phyloP scores from a whole-genome alignment of 2,888 invertebrate genomes.

The Heteropelma amictum region DNA sequence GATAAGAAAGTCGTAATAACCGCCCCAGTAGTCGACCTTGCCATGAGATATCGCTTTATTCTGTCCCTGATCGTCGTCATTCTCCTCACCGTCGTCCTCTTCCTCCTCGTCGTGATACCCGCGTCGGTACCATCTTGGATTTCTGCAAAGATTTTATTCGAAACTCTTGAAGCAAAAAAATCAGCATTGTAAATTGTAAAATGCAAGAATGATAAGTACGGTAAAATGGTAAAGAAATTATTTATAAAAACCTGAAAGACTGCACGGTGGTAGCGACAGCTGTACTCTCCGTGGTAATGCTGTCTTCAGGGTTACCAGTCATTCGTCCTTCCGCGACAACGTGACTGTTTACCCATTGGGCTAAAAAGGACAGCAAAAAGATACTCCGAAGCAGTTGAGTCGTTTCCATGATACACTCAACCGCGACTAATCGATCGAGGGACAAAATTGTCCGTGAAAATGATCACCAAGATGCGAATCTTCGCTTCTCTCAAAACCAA shows the following conservation, averaged over 20 bases:
- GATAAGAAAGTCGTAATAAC: conserved; percentile 92
- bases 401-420: conserved; percentile 54
- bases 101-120: conserved; percentile 61
- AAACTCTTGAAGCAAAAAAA: conserved; percentile 14
- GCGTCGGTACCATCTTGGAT: conserved; percentile 65
- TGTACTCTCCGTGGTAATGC: conserved; percentile 57
- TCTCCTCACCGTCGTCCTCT: conserved; percentile 70
- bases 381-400: conserved; percentile 54
- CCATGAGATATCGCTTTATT: conserved; percentile 80
- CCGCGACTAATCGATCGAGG: conserved; percentile 15
- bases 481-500: background rate
- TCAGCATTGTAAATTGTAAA: background rate
- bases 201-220: background rate
- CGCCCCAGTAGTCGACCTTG: conserved; percentile 86
- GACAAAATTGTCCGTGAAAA: conserved; percentile 49
- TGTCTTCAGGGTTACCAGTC: conserved; percentile 48
- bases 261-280: conserved; percentile 64
- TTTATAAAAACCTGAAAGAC: conserved; percentile 63
- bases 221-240: no score
- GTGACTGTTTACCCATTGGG: conserved; percentile 39
- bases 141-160: conserved; percentile 57
- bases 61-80: conserved; percentile 76
- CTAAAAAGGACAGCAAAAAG: conserved; percentile 61
- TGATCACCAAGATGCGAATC: background rate
- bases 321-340: conserved; percentile 31